Conservation (phyloP, 2,113 vertebrate species). For the Coregonus clupeaformis region DNA sequence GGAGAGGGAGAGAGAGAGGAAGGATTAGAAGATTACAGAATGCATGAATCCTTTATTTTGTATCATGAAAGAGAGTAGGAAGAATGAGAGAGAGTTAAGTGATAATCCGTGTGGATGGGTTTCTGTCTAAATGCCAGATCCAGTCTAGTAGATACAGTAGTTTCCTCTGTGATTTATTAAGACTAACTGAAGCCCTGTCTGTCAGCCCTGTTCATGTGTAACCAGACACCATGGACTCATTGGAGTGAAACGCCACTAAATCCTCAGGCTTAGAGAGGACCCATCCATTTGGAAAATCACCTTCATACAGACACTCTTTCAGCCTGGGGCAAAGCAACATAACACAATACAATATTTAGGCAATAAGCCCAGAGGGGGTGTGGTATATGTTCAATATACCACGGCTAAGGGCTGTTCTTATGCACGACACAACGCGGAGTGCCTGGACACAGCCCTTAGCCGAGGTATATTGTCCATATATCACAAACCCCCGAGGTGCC, state of each 20-base stretch:
- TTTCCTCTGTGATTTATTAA: not conserved
- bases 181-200: slow-evolving; percentile 1
- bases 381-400: too few relatives aligned
- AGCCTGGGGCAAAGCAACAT: slow-evolving; percentile 8
- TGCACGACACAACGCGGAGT: too few relatives aligned
- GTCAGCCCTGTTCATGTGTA: slow-evolving; percentile 10
- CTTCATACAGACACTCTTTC: slow-evolving; percentile 6
- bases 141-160: slow-evolving; percentile 20
- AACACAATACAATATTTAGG: too few relatives aligned
- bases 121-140: not conserved
- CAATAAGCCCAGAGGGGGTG: too few relatives aligned
- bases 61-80: not conserved
- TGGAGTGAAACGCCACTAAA: not conserved
- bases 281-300: not conserved
- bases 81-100: not conserved
- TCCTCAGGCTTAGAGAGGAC: not conserved
- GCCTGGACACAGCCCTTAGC: too few relatives aligned
- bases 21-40: not conserved
- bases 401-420: too few relatives aligned
- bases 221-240: not conserved
- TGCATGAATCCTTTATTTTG: not conserved
- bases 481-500: too few relatives aligned
- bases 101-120: not conserved
- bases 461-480: too few relatives aligned
- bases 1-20: not conserved